Conservation (phyloP, 2,113 vertebrate species). For the Vimba vimba region DNA sequence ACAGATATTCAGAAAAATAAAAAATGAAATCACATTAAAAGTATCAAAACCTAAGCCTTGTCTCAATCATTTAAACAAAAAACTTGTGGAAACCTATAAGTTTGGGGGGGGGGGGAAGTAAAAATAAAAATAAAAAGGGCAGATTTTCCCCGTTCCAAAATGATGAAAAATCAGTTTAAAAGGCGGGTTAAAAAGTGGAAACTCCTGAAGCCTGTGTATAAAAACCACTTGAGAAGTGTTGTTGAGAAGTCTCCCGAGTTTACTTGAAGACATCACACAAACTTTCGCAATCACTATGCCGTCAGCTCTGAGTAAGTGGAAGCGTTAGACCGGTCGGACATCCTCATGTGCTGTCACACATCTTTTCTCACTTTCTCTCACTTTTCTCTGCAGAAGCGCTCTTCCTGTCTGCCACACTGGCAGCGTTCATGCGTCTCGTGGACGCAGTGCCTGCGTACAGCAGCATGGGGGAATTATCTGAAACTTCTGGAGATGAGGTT, state of each 20-base stretch:
- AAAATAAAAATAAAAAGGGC: neutral
- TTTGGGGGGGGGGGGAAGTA: neutral
- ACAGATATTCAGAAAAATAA: neutral
- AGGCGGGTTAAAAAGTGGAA: conserved; percentile 26
- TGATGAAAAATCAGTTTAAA: neutral
- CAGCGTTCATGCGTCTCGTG: neutral
- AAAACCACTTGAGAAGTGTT: conserved; percentile 2
- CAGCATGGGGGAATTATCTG: conserved; percentile 40
- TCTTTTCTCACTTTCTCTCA: neutral
- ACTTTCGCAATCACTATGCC: conserved; percentile 11
- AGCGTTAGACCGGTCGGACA: too few relatives aligned
- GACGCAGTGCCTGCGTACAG: conserved; percentile 1
- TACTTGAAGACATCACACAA: neutral
- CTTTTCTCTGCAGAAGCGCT: conserved; percentile 46
- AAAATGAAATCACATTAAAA: neutral
- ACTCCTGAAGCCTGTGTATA: conserved; percentile 41
- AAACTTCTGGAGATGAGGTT: conserved; percentile 64
- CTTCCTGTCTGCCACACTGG: conserved; percentile 49
- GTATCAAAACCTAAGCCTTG: neutral
- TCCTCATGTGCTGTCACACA: neutral
- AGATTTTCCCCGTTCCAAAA: neutral
- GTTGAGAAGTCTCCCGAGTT: neutral
- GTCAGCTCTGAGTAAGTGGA: conserved; percentile 51
- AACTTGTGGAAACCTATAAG: neutral
- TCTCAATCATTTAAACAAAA: neutral